Conservation (phyloP, 2,797 vertebrate genomes). For the Eremophila alpestris region DNA sequence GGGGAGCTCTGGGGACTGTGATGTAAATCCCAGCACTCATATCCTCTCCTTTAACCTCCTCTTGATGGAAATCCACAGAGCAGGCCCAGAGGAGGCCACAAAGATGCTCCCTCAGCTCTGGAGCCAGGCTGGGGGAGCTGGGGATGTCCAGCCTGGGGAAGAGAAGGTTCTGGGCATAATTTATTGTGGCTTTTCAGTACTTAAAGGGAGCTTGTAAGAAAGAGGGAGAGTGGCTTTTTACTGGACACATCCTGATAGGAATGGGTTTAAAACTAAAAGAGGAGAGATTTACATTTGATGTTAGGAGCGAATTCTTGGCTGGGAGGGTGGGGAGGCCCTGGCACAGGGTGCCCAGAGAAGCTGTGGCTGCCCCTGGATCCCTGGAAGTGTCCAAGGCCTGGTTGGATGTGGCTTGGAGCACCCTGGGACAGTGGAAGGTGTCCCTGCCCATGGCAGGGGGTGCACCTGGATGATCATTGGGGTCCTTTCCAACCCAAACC, state of each 20-base stretch:
- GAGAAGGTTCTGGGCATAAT: background rate
- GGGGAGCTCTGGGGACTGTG: background rate
- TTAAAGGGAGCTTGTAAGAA: background rate
- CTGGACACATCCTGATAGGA: background rate
- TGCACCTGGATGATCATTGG: background rate
- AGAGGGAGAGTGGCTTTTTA: background rate
- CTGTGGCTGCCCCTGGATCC: background rate
- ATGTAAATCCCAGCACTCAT: accelerated
- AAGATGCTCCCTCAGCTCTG: background rate
- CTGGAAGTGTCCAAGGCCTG: background rate
- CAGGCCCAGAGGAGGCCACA: background rate
- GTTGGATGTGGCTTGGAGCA: accelerated
- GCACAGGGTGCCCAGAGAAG: background rate
- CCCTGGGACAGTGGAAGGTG: accelerated
- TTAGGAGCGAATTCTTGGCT: background rate
- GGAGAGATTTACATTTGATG: background rate
- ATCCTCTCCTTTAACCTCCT: background rate
- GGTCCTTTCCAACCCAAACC: background rate
- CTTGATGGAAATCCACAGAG: background rate
- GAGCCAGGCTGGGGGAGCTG: background rate
- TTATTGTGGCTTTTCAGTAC: background rate
- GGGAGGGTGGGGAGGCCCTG: accelerated
- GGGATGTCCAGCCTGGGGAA: background rate
- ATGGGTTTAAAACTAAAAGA: background rate
- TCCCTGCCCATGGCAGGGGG: background rate